Evolutionary conservation across 2,888 invertebrate species (phyloP), one percentile per base, ranked within the genome.

Genomic region (Archips xylosteana): DNA sequence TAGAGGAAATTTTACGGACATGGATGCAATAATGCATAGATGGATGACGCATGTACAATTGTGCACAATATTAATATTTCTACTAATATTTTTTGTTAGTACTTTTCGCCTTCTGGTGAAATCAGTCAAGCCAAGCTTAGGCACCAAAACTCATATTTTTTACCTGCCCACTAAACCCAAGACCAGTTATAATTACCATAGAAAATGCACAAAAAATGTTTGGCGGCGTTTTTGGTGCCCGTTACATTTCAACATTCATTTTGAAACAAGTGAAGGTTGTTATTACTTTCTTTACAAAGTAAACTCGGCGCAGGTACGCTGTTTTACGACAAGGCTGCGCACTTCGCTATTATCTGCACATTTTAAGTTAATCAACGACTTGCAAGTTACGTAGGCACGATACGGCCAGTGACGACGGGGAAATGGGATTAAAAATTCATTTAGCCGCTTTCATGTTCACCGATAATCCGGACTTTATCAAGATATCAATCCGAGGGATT

Each of bases 401-500:
- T 91, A 92, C 80, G 83, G 78, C 82, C 80, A 83, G 85, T 86
- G 83, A 89, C 88, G 87, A 82, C 89, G 89, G 89, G 89, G 89
- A 90, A 88, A 85, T 81, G 75, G 92, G 93, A 94, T 94, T 94
- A 93, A 94, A 92, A 92, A 91, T 91, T 93, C 90, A 92, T 93
- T 94, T 91, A 90, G 82, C 83, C 88, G 82, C 93, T 94, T 94
- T 94, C 87, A 94, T 92, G 92, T 94, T 88, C 84, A 88, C 93
- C 94, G 93, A 87, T 94, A 93, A 94, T 92, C 92, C 93, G 79
- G 83, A 87, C 86, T 83, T 91, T 94, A 94, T 94, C 93, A 89
- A 89, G 92, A 91, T 93, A 94, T 92, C 92, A 92, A 92, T 90
- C 90, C 89, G 84, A 83, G 85, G 93, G 92, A 93, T 94, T 93